phyloP scores from a whole-genome alignment of 2,797 vertebrate genomes.

The Sebastolobus altivelis region DNA sequence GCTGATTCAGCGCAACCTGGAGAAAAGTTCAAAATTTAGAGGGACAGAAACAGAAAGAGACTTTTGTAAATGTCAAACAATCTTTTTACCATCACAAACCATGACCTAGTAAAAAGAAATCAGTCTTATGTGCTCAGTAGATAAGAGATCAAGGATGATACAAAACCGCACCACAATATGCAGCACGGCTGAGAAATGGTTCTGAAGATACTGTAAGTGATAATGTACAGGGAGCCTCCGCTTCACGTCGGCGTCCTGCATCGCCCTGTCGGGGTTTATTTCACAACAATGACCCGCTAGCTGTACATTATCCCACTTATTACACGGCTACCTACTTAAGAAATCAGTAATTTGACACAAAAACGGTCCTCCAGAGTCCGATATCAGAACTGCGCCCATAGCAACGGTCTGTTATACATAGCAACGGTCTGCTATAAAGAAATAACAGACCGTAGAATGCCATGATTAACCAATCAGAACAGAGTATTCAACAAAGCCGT shows the following conservation, averaged over 20 bases:
- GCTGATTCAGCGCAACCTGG: neutral
- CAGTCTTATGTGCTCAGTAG: neutral
- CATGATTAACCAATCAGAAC: no score
- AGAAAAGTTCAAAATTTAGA: neutral
- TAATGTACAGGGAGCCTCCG: neutral
- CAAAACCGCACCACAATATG: neutral
- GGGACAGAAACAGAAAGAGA: neutral
- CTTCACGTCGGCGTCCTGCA: rapidly evolving
- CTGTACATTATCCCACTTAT: no score
- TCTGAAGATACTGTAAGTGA: neutral
- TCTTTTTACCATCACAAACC: neutral
- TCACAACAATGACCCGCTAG: no score
- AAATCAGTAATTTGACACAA: no score
- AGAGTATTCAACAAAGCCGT: no score
- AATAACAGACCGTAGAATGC: no score
- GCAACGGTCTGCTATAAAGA: no score
- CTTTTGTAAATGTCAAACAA: neutral
- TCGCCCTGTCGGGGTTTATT: no score
- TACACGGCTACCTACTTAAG: no score
- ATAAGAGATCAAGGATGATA: neutral
- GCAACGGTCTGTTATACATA: no score
- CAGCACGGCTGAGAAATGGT: neutral
- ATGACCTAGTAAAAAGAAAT: neutral
- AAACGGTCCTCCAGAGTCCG: no score
- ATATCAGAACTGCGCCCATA: no score